Conservation (phyloP, 2,113 vertebrate genomes). For the Cyanistes caeruleus region DNA sequence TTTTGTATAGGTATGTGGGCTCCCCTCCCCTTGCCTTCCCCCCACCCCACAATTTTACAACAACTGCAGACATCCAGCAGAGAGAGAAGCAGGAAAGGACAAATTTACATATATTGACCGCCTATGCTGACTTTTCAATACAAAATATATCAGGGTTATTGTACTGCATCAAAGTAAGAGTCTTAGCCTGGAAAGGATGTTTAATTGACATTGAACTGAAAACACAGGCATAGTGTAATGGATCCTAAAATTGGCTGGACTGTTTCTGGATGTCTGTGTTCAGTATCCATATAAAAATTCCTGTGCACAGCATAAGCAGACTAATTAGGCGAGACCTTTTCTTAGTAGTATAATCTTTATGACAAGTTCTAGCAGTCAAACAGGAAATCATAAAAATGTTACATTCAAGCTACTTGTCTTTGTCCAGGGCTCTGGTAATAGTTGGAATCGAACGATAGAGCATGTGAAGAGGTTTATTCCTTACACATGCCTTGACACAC, state of each 20-base stretch:
- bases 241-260: slow-evolving; percentile 56
- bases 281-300: background rate
- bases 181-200: slow-evolving; percentile 57
- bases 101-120: background rate
- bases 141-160: slow-evolving; percentile 59
- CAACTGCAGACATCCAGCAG: background rate
- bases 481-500: slow-evolving; percentile 35
- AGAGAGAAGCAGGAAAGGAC: background rate
- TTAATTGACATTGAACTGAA: slow-evolving; percentile 62
- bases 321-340: background rate
- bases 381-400: background rate
- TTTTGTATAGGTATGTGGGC: background rate
- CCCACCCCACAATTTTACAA: background rate
- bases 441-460: background rate
- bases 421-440: background rate
- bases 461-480: background rate
- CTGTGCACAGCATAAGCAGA: background rate
- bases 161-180: slow-evolving; percentile 39
- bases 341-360: background rate
- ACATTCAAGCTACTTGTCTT: background rate
- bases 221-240: slow-evolving; percentile 46
- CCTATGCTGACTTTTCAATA: slow-evolving; percentile 34
- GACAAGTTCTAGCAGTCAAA: background rate
- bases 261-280: slow-evolving; percentile 24
- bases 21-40: fast-evolving